Evolutionary conservation across 2,113 vertebrate species (phyloP).

Genomic region (zebrafish (Danio rerio)): DNA sequence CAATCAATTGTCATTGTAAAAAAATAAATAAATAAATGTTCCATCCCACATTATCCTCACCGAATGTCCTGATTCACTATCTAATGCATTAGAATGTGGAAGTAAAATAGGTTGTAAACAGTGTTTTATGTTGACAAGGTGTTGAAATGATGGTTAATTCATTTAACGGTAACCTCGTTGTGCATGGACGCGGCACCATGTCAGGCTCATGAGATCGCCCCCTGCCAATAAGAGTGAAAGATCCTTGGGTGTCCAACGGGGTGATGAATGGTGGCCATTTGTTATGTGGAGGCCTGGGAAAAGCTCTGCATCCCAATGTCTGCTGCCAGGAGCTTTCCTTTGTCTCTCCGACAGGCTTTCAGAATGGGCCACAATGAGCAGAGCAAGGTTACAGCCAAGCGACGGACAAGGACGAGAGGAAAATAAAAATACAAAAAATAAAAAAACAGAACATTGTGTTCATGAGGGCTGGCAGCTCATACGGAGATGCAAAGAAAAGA

Average conservation of each 20-base stretch:
- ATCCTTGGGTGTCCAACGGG: constrained; percentile 67
- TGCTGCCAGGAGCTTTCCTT: constrained; percentile 65
- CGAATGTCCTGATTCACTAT: background rate
- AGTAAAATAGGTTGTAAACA: background rate
- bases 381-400: constrained; percentile 49
- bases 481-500: constrained; percentile 41
- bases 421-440: background rate
- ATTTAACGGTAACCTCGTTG: constrained; percentile 34
- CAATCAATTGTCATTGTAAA: background rate
- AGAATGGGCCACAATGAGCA: constrained; percentile 50
- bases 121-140: background rate
- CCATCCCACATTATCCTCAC: background rate
- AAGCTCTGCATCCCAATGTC: constrained; percentile 68
- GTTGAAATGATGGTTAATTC: constrained; percentile 27
- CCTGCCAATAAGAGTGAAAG: constrained; percentile 52
- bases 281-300: constrained; percentile 61
- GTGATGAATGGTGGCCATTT: constrained; percentile 73
- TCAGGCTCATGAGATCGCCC: constrained; percentile 53
- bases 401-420: constrained; percentile 14
- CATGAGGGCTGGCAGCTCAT: constrained; percentile 23
- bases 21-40: background rate
- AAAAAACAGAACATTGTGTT: constrained; percentile 36
- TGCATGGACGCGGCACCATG: constrained; percentile 1
- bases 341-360: constrained; percentile 58
- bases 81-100: background rate